Evolutionary conservation across 2,113 vertebrate species (phyloP).

Genomic region (Hemiprocne comata): DNA sequence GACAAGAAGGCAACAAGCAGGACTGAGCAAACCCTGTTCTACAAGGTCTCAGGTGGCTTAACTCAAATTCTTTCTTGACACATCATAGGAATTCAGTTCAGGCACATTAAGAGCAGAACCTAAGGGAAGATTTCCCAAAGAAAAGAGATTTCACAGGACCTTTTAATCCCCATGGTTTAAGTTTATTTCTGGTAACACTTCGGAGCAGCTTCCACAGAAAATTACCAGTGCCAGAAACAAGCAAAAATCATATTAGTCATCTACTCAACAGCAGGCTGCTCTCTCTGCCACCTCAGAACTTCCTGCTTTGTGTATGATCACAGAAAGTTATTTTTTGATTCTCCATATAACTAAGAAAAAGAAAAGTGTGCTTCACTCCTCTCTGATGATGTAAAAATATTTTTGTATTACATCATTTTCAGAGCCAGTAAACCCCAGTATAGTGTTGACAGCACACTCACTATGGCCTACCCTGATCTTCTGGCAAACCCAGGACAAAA

Average conservation of each 20-base stretch:
- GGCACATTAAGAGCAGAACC: background rate
- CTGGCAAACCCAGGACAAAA: background rate
- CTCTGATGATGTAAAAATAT: background rate
- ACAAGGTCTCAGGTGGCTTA: background rate
- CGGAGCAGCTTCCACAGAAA: background rate
- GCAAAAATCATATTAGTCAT: background rate
- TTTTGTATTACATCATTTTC: background rate
- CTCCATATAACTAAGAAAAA: background rate
- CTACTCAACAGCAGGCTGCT: background rate
- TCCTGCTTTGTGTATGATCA: background rate
- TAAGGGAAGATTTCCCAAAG: background rate
- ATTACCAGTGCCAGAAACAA: background rate
- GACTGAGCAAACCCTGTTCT: no score
- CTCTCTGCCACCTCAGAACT: fast-evolving
- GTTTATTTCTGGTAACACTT: background rate
- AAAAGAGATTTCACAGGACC: background rate
- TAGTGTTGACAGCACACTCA: background rate
- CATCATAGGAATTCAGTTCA: background rate
- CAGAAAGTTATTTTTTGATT: background rate
- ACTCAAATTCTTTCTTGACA: background rate
- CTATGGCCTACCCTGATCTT: background rate
- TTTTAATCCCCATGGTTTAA: background rate
- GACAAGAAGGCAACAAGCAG: no score
- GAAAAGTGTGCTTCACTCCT: background rate
- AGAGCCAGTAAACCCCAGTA: background rate